Conservation (phyloP, 2,888 invertebrate species). For the Pyrocoelia pectoralis region DNA sequence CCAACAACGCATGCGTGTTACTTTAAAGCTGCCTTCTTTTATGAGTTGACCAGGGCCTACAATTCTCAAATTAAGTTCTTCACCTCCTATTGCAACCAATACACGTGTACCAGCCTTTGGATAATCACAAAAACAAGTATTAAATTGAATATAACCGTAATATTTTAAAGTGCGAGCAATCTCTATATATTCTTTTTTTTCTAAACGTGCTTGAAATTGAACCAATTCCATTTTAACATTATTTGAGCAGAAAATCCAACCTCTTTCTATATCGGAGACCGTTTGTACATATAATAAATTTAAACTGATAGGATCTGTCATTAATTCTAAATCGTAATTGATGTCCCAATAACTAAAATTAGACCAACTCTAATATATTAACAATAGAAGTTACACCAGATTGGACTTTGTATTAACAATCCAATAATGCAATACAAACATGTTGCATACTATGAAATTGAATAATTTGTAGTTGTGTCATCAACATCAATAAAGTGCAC, state of each 20-base stretch:
- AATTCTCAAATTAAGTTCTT: slow-evolving; percentile 80
- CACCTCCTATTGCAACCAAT: slow-evolving; percentile 83
- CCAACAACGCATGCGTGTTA: slow-evolving; percentile 98
- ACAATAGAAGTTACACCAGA: slow-evolving; percentile 12
- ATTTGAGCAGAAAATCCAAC: slow-evolving; percentile 81
- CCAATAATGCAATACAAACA: too few species aligned
- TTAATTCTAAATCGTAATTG: slow-evolving; percentile 81
- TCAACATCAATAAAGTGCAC: too few species aligned
- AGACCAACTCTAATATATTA: slow-evolving; percentile 9
- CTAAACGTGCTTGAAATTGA: slow-evolving; percentile 76
- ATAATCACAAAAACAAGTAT: slow-evolving; percentile 78
- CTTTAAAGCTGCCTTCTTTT: slow-evolving; percentile 89
- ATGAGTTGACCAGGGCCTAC: slow-evolving; percentile 66
- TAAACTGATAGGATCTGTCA: slow-evolving; percentile 82
- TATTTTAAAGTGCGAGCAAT: slow-evolving; percentile 83
- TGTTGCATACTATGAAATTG: too few species aligned
- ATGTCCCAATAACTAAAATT: slow-evolving; percentile 86
- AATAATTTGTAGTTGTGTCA: too few species aligned
- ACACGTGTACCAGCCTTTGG: slow-evolving; percentile 73
- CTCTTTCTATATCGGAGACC: slow-evolving; percentile 84
- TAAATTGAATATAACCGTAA: slow-evolving; percentile 89
- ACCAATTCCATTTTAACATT: slow-evolving; percentile 72
- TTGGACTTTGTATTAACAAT: too few species aligned
- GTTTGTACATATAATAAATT: slow-evolving; percentile 90
- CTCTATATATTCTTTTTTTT: slow-evolving; percentile 90